Conservation (phyloP, 2,888 invertebrate genomes). For the Tetranychus piercei region DNA sequence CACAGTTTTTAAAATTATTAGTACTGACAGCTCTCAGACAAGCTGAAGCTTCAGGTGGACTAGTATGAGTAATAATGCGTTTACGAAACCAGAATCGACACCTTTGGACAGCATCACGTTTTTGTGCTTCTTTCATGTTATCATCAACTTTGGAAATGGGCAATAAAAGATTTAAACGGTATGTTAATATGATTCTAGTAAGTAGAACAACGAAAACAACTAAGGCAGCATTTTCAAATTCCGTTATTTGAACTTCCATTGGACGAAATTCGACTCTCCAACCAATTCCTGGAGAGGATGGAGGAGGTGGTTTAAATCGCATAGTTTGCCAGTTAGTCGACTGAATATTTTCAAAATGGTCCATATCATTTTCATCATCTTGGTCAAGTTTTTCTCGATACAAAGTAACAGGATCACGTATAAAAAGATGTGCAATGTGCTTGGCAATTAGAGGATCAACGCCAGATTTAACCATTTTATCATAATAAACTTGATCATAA, state of each 20-base stretch:
- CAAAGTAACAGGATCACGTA: conserved; percentile 82
- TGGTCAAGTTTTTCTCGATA: conserved; percentile 88
- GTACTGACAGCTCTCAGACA: conserved; percentile 29
- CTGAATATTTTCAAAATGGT: conserved; percentile 99
- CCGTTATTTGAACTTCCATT: conserved; percentile 88
- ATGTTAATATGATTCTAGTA: conserved; percentile 87
- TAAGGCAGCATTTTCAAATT: conserved; percentile 97
- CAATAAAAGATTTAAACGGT: conserved; percentile 82
- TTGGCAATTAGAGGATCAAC: conserved; percentile 82
- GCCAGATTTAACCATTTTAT: conserved; percentile 57
- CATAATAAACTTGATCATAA: conserved; percentile 63
- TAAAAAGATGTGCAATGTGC: conserved; percentile 94
- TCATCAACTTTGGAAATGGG: conserved; percentile 95
- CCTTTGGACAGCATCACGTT: conserved; percentile 59
- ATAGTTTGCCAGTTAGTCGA: conserved; percentile 99
- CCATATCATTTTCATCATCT: conserved; percentile 76
- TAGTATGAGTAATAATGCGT: conserved; percentile 44
- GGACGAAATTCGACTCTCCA: conserved; percentile 99
- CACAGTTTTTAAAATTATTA: conserved; percentile 24
- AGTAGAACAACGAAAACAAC: conserved; percentile 92
- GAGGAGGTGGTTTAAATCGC: conserved; percentile 95
- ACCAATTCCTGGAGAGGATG: conserved; percentile 73
- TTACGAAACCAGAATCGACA: conserved; percentile 85
- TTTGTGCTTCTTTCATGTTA: conserved; percentile 89
- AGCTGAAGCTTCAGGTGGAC: conserved; percentile 34